Conservation (phyloP, 2,797 vertebrate genomes). For the Dipus sagitta region DNA sequence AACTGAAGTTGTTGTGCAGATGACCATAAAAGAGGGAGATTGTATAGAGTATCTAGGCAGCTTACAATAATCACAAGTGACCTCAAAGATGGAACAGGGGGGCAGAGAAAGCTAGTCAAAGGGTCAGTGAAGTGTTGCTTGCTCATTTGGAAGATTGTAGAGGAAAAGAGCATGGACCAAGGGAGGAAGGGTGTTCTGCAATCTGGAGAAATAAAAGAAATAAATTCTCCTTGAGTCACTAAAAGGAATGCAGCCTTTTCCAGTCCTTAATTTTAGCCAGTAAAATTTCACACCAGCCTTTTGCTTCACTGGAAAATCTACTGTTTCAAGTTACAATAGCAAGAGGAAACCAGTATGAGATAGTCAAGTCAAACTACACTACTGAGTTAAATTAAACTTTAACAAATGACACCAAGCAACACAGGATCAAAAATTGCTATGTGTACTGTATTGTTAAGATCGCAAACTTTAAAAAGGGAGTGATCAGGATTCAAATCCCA, state of each 20-base stretch:
- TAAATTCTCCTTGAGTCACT: neutral
- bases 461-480: conserved; percentile 19
- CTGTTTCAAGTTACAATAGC: neutral
- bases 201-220: neutral
- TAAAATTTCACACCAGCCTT: neutral
- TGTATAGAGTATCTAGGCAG: neutral
- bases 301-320: neutral
- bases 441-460: neutral
- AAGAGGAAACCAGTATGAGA: neutral
- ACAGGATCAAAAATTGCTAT: neutral
- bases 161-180: neutral
- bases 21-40: neutral
- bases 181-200: neutral
- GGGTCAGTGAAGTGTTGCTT: neutral
- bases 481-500: neutral
- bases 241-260: neutral
- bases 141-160: neutral
- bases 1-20: neutral
- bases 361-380: neutral
- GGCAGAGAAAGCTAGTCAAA: neutral
- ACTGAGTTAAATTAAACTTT: neutral
- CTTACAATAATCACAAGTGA: neutral
- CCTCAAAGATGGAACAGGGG: neutral
- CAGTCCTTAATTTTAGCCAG: neutral
- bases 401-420: neutral